Conservation (phyloP, 2,797 vertebrate species). For the Pristis pectinata region DNA sequence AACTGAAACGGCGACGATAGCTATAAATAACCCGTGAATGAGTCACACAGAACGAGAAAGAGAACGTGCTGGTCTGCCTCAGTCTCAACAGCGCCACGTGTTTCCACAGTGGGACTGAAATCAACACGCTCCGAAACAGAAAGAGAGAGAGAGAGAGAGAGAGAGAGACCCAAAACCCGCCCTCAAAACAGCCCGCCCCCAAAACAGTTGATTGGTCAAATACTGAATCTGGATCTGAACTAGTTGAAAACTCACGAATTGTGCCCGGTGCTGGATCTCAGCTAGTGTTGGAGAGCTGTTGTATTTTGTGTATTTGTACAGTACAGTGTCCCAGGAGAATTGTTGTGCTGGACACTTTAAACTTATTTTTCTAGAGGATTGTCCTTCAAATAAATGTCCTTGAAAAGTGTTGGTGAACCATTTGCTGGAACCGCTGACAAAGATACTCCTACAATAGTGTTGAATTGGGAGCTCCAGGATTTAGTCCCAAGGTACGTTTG, state of each 20-base stretch:
- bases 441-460: too few relatives aligned
- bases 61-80: neutral
- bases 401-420: too few relatives aligned
- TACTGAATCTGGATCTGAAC: neutral
- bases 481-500: too few relatives aligned
- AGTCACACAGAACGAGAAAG: slow-evolving; percentile 8
- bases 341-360: neutral
- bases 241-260: neutral
- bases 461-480: too few relatives aligned
- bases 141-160: neutral
- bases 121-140: slow-evolving; percentile 3
- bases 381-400: too few relatives aligned
- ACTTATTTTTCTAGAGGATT: too few relatives aligned
- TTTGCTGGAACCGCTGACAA: too few relatives aligned
- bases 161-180: neutral
- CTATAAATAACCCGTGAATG: slow-evolving; percentile 35
- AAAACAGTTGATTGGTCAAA: neutral
- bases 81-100: slow-evolving; percentile 35
- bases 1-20: neutral
- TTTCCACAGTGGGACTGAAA: slow-evolving; percentile 33
- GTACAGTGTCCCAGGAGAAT: neutral
- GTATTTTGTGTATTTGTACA: neutral
- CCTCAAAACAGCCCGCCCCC: neutral
- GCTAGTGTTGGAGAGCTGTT: neutral
- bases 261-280: neutral